Evolutionary conservation across 1,140 invertebrate species (phyloP), one percentile per base, ranked within the genome.

Genomic region (Pinna nobilis): DNA sequence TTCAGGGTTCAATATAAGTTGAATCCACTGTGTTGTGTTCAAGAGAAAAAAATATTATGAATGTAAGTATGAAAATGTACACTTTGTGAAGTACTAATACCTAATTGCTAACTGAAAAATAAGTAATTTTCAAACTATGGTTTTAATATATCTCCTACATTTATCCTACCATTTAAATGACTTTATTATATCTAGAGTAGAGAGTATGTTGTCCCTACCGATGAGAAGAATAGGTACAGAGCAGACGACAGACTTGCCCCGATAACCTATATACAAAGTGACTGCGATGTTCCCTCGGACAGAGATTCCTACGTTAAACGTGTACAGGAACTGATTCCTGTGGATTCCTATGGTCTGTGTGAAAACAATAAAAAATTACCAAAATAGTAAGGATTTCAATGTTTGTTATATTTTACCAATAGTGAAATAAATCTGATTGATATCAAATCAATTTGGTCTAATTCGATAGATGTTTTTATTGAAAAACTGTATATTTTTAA

Each of bases 211-310:
- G 82, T 93, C 1, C 60, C 90, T 47, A 89, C 91, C 1, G 68
- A 87, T 37, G 75, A 90, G 41, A 95, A 94, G 84, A 92, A 92
- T 82, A 72, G 76, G 53, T 84, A 92, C 9, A 87, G 92, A 18
- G 51, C 71, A 23, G 84, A 23, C 7, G n/a, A 57, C 5, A 30
- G 91, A 11, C 84, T 94, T 39, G 91, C 94, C 1, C 91, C 94
- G 0, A 87, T 96, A 32, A 86, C 94, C n/a, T 97, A 95, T 83
- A 89, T 96, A 50, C 95, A 96, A 82, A 93, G 93, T 32, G 93
- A 95, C 82, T 96, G 95, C 89, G 91, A 94, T 82, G 94, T 94
- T 7, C 92, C 94, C 15, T 93, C 93, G 30, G 93, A 94, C 64
- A 91, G 95, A 71, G 95, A 96, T 68, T 86, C 28, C 82, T 96